phyloP scores from a whole-genome alignment of 2,888 invertebrate genomes.

The Dicyrtomina minuta region DNA sequence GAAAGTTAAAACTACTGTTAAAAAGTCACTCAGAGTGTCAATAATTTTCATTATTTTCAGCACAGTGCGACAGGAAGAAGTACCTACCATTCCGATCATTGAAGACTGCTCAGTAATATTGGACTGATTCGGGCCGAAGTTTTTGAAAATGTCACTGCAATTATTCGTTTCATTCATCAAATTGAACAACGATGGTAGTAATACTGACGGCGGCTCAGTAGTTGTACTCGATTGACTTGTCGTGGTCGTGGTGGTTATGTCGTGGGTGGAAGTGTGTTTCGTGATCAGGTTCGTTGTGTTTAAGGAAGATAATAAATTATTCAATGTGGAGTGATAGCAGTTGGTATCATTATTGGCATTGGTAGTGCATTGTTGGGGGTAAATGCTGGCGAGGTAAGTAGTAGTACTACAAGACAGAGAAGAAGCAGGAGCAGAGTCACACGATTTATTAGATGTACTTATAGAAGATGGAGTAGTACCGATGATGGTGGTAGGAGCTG shows the following conservation, averaged over 20 bases:
- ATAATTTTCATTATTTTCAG: background rate
- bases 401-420: no score
- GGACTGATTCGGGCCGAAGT: background rate
- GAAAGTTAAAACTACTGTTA: no score
- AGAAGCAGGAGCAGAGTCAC: background rate
- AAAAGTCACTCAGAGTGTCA: no score
- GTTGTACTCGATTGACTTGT: conserved; percentile 32
- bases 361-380: no score
- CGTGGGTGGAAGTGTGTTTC: conserved; percentile 2
- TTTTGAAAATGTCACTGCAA: background rate
- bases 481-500: conserved; percentile 14
- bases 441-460: conserved; percentile 4
- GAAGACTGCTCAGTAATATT: conserved; percentile 2
- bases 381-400: no score
- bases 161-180: conserved; percentile 47
- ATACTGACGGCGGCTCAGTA: no score
- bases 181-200: no score
- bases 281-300: background rate
- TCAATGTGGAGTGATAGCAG: background rate
- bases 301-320: conserved; percentile 15
- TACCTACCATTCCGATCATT: conserved; percentile 26
- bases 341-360: no score
- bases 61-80: background rate
- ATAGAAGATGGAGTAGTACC: conserved; percentile 36
- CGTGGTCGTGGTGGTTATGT: background rate